These are phyloP conservation scores for Drosophila asahinai DNA, from an alignment of 1,140 invertebrate species.

Conservation along the genomic window DNA sequence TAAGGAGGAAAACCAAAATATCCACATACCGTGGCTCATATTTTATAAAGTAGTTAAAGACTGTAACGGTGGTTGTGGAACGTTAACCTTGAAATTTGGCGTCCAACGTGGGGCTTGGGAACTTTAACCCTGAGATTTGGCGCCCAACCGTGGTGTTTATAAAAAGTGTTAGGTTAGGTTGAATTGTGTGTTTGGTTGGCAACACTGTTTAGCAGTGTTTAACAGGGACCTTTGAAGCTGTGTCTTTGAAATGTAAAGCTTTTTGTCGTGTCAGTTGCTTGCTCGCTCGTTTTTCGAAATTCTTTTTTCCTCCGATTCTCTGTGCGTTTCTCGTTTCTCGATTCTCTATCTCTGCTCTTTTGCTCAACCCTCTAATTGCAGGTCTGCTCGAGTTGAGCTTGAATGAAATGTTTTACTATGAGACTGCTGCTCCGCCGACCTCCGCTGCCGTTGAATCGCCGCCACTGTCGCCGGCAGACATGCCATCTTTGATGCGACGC, in stretches of 20 bases:
- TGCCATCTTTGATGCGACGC: conserved; percentile 43
- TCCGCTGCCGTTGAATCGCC: conserved; percentile 14
- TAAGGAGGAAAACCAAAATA: background rate
- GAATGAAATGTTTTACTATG: conserved; percentile 72
- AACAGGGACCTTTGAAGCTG: background rate
- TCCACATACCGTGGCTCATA: background rate
- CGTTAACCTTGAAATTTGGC: background rate
- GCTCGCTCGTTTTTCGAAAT: conserved; percentile 27
- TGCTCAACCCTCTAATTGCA: conserved; percentile 69
- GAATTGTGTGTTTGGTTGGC: conserved; percentile 2
- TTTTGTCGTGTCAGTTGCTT: conserved; percentile 35
- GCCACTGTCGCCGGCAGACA: background rate
- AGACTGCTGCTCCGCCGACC: conserved; percentile 48
- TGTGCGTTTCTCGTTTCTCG: conserved; percentile 30
- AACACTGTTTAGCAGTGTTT: background rate
- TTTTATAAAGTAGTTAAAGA: too few relatives aligned
- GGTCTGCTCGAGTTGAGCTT: conserved; percentile 76
- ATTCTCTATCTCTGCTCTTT: conserved; percentile 53
- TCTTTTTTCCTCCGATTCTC: conserved; percentile 24
- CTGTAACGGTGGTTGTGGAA: background rate
- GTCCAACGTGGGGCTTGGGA: background rate
- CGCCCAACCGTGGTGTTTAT: background rate
- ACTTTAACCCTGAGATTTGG: background rate
- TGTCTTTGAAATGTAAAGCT: conserved; percentile 29
- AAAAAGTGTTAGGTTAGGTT: background rate